Evolutionary conservation across 2,888 invertebrate genomes (phyloP).

Genomic region (Lepetodrilus schrolli): DNA sequence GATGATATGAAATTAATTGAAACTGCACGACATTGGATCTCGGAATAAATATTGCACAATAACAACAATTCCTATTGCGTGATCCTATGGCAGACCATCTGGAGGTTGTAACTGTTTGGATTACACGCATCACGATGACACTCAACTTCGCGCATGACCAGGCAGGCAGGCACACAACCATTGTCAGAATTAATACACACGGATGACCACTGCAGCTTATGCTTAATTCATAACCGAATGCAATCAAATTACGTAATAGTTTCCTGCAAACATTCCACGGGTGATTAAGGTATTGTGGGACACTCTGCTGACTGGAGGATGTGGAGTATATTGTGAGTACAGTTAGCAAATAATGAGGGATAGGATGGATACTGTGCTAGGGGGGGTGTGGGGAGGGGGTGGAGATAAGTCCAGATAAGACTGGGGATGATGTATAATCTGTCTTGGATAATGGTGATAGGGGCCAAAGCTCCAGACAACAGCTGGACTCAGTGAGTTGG

Average conservation of each 20-base stretch:
- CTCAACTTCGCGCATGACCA: no score
- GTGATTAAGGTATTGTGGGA: neutral
- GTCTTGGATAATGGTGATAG: conserved; percentile 17
- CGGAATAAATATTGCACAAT: no score
- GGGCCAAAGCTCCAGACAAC: neutral
- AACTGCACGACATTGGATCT: no score
- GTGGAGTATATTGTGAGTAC: neutral
- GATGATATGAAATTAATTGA: no score
- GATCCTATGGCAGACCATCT: no score
- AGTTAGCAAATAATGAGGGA: conserved; percentile 7
- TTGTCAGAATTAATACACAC: no score
- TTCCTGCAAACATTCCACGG: conserved; percentile 8
- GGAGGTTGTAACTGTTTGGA: no score
- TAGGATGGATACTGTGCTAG: no score
- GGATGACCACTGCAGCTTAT: neutral
- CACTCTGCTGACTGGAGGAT: neutral
- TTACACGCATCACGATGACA: no score
- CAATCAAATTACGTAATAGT: neutral
- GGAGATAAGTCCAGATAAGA: conserved; percentile 8
- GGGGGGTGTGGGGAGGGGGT: neutral
- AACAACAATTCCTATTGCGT: no score
- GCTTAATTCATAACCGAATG: neutral
- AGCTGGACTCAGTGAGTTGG: no score
- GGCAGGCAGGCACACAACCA: no score
- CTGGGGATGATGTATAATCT: conserved; percentile 20